Conservation (phyloP, 2,888 invertebrate species). For the Drosophila parthenogenetica region DNA sequence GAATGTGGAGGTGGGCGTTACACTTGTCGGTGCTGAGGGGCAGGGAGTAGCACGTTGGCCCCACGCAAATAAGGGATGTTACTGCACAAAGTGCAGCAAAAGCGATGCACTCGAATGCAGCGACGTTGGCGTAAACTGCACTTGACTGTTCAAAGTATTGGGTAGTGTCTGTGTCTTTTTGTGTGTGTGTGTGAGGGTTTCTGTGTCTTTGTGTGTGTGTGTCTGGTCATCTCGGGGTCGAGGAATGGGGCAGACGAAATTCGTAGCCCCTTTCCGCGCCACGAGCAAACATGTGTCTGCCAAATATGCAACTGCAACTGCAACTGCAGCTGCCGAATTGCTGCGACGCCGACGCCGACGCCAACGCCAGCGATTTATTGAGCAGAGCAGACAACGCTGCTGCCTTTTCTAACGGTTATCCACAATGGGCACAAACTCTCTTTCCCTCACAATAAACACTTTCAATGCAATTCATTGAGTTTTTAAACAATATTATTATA, state of each 20-base stretch:
- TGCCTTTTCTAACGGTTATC: conserved; percentile 2
- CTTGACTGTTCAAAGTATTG: conserved; percentile 45
- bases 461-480: no score
- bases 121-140: conserved; percentile 48
- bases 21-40: conserved; percentile 12
- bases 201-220: conserved; percentile 15
- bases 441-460: background rate
- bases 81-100: conserved; percentile 65
- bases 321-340: conserved; percentile 36
- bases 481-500: no score
- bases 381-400: conserved; percentile 10
- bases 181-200: conserved; percentile 2
- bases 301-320: conserved; percentile 40
- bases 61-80: conserved; percentile 69
- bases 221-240: conserved; percentile 24
- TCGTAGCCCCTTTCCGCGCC: conserved; percentile 46
- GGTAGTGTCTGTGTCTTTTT: conserved; percentile 2
- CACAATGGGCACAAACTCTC: conserved; percentile 10
- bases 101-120: conserved; percentile 44
- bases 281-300: conserved; percentile 33
- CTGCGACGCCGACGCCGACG: background rate
- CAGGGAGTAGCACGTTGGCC: conserved; percentile 14
- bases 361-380: background rate
- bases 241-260: conserved; percentile 67
- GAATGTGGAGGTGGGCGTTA: conserved; percentile 40